Conservation (phyloP, 2,888 invertebrate species). For the Cheilosia impressa region DNA sequence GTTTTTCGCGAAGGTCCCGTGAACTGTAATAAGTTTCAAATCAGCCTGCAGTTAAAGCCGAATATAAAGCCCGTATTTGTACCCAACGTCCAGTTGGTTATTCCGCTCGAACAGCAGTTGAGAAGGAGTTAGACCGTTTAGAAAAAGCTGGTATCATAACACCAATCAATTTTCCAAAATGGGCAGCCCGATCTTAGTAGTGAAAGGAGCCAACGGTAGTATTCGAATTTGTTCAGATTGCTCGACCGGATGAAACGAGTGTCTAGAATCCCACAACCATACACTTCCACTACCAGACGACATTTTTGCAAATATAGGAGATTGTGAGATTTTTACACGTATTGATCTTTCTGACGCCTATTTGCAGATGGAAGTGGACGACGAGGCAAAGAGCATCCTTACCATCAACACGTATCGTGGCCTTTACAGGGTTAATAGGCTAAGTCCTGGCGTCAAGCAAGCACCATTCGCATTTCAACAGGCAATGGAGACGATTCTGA, state of each 20-base stretch:
- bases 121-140: not conserved
- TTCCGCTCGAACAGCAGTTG: not conserved
- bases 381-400: no score
- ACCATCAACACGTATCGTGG: no score
- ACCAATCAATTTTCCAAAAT: not conserved
- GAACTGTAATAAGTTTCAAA: not conserved
- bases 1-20: not conserved
- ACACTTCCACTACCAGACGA: slow-evolving; percentile 18
- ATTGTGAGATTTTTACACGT: not conserved
- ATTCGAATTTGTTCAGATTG: slow-evolving; percentile 59
- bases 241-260: slow-evolving; percentile 45
- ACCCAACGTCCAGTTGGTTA: not conserved
- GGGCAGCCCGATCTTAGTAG: not conserved
- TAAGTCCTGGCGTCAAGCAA: slow-evolving; percentile 6
- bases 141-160: not conserved
- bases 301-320: not conserved
- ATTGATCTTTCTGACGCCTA: no score
- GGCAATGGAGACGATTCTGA: slow-evolving; percentile 38
- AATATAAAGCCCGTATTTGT: not conserved
- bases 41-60: not conserved
- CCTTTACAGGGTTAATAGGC: no score
- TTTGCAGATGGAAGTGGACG: no score
- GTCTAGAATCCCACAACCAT: slow-evolving; percentile 48
- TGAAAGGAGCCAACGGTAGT: slow-evolving; percentile 22
- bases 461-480: slow-evolving; percentile 49